phyloP scores from a whole-genome alignment of 2,888 invertebrate species.

The Nasonovia ribisnigri region DNA sequence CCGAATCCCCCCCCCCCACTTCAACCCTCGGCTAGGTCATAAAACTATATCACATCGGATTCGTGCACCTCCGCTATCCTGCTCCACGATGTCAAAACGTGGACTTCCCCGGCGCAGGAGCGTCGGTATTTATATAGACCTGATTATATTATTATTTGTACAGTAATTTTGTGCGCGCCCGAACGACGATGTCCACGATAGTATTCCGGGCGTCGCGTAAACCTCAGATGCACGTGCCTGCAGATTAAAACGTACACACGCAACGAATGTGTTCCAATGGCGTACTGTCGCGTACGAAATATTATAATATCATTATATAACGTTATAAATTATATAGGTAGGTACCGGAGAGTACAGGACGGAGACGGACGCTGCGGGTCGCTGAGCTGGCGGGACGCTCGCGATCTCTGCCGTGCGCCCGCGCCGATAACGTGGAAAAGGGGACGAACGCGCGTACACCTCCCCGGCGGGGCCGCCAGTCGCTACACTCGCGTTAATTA shows the following conservation, averaged over 20 bases:
- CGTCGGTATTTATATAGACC: too few relatives aligned
- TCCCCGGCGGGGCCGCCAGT: not conserved
- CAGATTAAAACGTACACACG: not conserved
- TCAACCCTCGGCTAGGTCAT: too few relatives aligned
- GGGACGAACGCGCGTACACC: not conserved
- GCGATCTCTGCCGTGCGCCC: not conserved
- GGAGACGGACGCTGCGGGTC: not conserved
- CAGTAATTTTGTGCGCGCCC: not conserved
- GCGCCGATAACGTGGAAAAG: not conserved
- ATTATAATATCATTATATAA: not conserved
- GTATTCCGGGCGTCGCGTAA: not conserved
- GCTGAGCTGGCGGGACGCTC: not conserved
- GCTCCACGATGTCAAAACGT: not conserved
- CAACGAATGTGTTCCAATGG: not conserved
- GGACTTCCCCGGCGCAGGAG: not conserved
- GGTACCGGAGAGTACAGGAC: not conserved
- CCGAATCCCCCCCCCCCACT: too few relatives aligned
- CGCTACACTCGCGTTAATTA: not conserved
- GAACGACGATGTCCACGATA: not conserved
- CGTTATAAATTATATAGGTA: not conserved
- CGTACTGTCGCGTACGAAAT: not conserved
- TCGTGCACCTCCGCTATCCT: not conserved
- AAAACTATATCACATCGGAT: not conserved
- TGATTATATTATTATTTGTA: not conserved
- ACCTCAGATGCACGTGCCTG: not conserved